These are phyloP conservation scores for Meandrusa payeni DNA, from an alignment of 2,888 invertebrate genomes.

Conservation along the genomic window DNA sequence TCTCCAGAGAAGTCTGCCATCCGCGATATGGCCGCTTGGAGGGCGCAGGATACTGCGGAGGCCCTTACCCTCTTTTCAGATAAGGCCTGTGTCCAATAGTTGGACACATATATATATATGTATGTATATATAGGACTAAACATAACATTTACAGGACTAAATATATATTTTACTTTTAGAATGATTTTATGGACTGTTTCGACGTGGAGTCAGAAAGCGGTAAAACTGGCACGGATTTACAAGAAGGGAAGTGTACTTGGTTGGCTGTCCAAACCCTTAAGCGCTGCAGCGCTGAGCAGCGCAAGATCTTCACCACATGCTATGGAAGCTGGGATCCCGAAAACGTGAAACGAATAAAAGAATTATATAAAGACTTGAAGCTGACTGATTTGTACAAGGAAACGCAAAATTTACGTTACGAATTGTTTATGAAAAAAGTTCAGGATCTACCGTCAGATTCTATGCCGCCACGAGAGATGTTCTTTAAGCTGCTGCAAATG, in stretches of 20 bases:
- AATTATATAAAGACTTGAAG: constrained; percentile 3
- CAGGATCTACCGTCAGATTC: background rate
- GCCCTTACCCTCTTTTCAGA: too few relatives aligned
- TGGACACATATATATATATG: too few relatives aligned
- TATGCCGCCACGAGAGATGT: background rate
- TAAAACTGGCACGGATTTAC: constrained; percentile 88
- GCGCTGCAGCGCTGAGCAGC: constrained; percentile 83
- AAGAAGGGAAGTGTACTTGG: constrained; percentile 97
- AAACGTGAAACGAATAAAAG: constrained; percentile 8
- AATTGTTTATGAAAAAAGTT: constrained; percentile 5
- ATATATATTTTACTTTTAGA: too few relatives aligned
- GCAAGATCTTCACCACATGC: constrained; percentile 74
- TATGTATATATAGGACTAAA: too few relatives aligned
- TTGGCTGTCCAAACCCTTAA: constrained; percentile 90
- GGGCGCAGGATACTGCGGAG: too few relatives aligned
- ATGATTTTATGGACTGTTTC: too few relatives aligned
- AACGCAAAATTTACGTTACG: constrained; percentile 4
- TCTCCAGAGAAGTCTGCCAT: too few relatives aligned
- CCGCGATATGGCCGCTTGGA: too few relatives aligned
- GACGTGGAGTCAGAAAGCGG: too few relatives aligned
- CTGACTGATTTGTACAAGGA: constrained; percentile 5
- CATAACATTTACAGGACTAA: too few relatives aligned
- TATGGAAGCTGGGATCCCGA: constrained; percentile 83
- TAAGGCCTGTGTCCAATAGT: too few relatives aligned
- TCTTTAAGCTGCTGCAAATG: background rate